Evolutionary conservation across 2,797 vertebrate genomes (phyloP), one percentile per base, ranked within the genome.

Genomic region (Lindbergichthys nudifrons): DNA sequence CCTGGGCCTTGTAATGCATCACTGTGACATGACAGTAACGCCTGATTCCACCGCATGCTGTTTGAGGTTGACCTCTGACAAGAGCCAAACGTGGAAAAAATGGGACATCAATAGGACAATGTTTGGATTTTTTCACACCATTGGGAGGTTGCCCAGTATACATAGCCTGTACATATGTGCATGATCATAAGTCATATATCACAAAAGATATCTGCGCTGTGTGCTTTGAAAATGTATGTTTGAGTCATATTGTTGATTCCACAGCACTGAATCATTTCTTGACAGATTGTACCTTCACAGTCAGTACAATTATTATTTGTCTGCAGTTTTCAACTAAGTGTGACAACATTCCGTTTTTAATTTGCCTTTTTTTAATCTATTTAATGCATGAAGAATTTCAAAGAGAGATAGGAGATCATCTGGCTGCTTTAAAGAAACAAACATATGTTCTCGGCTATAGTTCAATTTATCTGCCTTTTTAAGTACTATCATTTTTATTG

Each of bases 1-100:
- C 95, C 95, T 93, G 95, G 95, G 95, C 95, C 26, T 89, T 91
- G 97, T 95, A 96, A 97, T 99, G 96, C 95, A 98, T 99, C 98
- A 99, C 95, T 95, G 90, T 97, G 97, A 97, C 97, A 96, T 13
- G 93, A 95, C 96, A 96, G 96, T 97, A 97, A 97, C 96, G 95
- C 93, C 95, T 96, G 96, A 97, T 97, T 97, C 96, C 93, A 94
- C 91, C 51, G 77, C 91, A 87, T 92, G 89, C 92, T 91, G 92
- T 88, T 92, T 91, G 90, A 93, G 94, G 92, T 92, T 96, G 95
- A 96, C 95, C 95, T 94, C 94, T 94, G 94, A 95, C 95, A 92
- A 93, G 89, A 93, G 91, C 84, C 91, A 82, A 94, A 92, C 80
- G 73, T 79, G 65, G 79, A 86, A 91, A 94, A 92, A 92, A 93